Base-by-base conservation (phyloP, 2,113 vertebrate genomes). In the Caranx ignobilis region DNA sequence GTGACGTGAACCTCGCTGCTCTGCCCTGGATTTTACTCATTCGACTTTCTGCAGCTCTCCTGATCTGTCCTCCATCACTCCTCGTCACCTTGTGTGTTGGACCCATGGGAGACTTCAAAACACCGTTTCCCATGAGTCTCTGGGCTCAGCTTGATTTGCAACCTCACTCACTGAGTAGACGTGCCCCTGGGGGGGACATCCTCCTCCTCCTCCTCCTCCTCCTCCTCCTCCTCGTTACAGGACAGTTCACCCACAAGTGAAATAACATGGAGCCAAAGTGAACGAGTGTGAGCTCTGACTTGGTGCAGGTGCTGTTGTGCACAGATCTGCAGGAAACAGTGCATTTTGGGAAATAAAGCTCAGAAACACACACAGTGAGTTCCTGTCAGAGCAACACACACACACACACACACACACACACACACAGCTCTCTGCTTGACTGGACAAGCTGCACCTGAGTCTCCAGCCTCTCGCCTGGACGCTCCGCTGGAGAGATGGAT, bases 81-180 rank as follows among this genome's bases (percentile, higher is more conserved):
- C 26, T 26, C 26, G 26, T 26, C 26, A 52, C 57, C 59, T 79
- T 35, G 61, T 71, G 35, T 35, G 21, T 63, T 26, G 54, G 6
- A 78, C 77, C 47, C 78, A 37, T 11, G 43, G 59, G 85, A 85
- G 47, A 61, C 15, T 67, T 72, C 3, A 55, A 70, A 73, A 72
- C 45, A 56, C 13, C 12, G 48, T 67, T n/a, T 87, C 88, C 90
- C 85, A 64, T 48, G 87, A 84, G 88, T 41, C 77, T 71, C 45
- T 82, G 88, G 88, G 82, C 90, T 92, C 90, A 89, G 91, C 89
- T 92, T 88, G 91, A 78, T 63, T 37, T 76, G 59, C 57, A 55
- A 56, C 47, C 21, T 26, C 15, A n/a, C 50, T 67, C 77, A 79
- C 71, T 83, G 63, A 68, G 52, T n/a, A 16, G 52, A 19, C 64